Base-by-base conservation (phyloP, 2,888 invertebrate genomes). In the Microctonus hyperodae region DNA sequence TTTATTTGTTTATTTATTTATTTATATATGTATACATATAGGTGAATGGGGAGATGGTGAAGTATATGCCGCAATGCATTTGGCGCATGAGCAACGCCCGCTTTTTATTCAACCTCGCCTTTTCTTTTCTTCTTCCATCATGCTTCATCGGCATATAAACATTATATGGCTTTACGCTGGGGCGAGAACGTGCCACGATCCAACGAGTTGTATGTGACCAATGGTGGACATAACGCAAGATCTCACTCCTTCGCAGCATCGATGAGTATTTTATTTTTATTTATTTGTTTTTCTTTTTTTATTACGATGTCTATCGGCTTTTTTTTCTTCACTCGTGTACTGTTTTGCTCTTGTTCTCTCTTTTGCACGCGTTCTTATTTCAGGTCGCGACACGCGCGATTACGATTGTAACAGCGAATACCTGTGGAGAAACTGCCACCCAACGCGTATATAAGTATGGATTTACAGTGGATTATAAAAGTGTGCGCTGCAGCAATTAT, bases 91-190 rank as follows among this genome's bases (percentile, higher is more conserved):
- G 65, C 60, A 53, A 66, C 67, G 53, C 59, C 61, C 59, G 68
- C 73, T 79, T 78, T 78, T 78, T 78, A 72, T 72, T 33, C 37
- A 48, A 68, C 73, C 74, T 79, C 73, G 72, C 74, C 79, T 77
- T 79, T 25, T 59, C 44, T 44, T 44, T 16, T 28, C 35, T 61
- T 61, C 50, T 51, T 53, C 25, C 53, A n/a, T 37, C 22, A 33
- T 44, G 72, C 74, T 69, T 75, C 70, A 77, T 76, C 72, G 77
- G 75, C 73, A 73, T 74, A 37, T 37, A 75, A 70, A 63, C 65
- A 67, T 72, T 70, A 71, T 67, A 65, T 65, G 61, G 35, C 20
- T 64, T 55, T 64, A 37, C 22, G 55, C 25, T 51, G 16, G 50
- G 50, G 48, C 60, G 65, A 61, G 37, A 55, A 53, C 64, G 37